These are phyloP conservation scores for Noctilio leporinus DNA, from an alignment of 2,113 vertebrate genomes.

Conservation along the genomic window DNA sequence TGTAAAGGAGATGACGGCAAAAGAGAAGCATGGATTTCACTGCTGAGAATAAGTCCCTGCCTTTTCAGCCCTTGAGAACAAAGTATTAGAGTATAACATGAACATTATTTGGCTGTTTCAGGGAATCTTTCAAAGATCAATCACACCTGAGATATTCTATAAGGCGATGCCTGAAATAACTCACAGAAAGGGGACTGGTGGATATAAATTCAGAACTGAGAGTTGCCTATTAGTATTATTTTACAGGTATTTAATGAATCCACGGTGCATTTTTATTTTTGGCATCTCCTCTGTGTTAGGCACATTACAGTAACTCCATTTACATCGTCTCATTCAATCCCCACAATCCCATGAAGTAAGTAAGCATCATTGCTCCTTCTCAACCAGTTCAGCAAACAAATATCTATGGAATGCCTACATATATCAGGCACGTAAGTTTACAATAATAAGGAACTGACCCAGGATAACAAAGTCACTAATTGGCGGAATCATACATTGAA, in stretches of 20 bases:
- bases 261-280: background rate
- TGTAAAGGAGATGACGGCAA: background rate
- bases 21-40: background rate
- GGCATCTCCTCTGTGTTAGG: background rate
- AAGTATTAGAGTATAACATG: background rate
- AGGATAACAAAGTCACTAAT: background rate
- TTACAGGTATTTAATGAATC: background rate
- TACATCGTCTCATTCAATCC: background rate
- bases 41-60: background rate
- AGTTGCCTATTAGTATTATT: background rate
- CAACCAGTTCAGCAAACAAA: background rate
- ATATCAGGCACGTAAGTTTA: background rate
- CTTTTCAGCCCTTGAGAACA: background rate
- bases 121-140: background rate
- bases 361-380: background rate
- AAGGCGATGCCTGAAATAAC: background rate
- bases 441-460: background rate
- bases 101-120: background rate
- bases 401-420: background rate
- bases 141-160: background rate
- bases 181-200: background rate
- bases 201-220: background rate
- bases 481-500: background rate
- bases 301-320: background rate
- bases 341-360: background rate